Evolutionary conservation across 2,113 vertebrate genomes (phyloP).

Genomic region (Eudyptes chrysolophus): DNA sequence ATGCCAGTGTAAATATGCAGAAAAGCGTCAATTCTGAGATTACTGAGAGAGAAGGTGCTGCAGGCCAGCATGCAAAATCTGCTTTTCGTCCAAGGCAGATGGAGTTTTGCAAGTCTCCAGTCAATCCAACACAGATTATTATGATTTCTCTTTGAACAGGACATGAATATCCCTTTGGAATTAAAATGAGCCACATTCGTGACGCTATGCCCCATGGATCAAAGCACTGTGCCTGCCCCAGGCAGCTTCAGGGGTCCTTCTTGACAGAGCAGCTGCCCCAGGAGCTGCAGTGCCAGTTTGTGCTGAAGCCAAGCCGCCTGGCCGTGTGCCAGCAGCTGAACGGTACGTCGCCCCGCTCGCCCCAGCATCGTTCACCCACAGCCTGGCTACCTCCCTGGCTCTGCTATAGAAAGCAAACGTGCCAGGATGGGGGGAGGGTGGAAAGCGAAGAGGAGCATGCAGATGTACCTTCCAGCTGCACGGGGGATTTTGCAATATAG

Average conservation of each 20-base stretch:
- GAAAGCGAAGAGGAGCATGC: not conserved
- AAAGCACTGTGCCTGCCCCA: conserved; percentile 71
- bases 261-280: conserved; percentile 85
- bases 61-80: not conserved
- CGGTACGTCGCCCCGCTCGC: conserved; percentile 68
- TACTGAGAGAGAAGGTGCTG: not conserved
- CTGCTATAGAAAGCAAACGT: not conserved
- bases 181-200: conserved; percentile 94
- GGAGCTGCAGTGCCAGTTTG: conserved; percentile 93
- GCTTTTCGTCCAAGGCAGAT: not conserved
- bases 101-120: not conserved
- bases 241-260: conserved; percentile 80
- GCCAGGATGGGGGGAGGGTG: not conserved
- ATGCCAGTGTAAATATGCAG: not conserved
- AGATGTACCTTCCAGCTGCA: not conserved
- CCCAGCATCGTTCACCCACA: not conserved
- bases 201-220: conserved; percentile 72
- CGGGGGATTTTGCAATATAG: not conserved
- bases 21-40: not conserved
- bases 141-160: conserved; percentile 76
- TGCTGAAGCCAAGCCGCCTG: conserved; percentile 86
- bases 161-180: conserved; percentile 93
- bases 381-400: not conserved
- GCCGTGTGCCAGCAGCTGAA: conserved; percentile 67
- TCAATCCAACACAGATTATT: conserved; percentile 1